Percentiles rank a stretch among this genome's conserved stretches.
phyloP scores from a whole-genome alignment of 2,888 invertebrate genomes.

The Phaonia tiefii region DNA sequence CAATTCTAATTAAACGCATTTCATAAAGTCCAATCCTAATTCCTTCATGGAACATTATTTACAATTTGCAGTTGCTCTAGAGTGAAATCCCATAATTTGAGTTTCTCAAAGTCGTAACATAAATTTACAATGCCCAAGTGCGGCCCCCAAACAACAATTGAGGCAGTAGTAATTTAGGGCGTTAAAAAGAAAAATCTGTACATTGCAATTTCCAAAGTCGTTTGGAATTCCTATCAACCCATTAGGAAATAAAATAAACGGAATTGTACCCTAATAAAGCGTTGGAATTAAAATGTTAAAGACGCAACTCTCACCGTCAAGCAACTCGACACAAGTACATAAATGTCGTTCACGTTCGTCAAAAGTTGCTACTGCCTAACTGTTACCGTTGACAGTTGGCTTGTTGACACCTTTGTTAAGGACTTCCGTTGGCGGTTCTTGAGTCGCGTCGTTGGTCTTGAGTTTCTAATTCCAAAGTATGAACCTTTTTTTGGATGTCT shows the following conservation, averaged over 20 bases:
- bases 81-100: not conserved
- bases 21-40: not conserved
- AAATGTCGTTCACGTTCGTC: constrained; percentile 8
- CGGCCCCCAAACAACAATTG: not conserved
- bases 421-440: constrained; percentile 35
- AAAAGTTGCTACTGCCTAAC: constrained; percentile 47
- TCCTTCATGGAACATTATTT: not conserved
- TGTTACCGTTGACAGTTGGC: constrained; percentile 48
- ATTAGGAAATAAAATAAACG: not conserved
- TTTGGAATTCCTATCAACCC: constrained; percentile 11
- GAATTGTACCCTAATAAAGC: constrained; percentile 3
- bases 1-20: constrained; percentile 16
- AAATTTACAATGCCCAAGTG: not conserved
- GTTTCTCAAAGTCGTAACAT: constrained; percentile 8
- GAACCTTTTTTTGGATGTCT: not conserved
- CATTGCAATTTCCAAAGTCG: not conserved
- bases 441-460: not conserved
- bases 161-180: too few species aligned
- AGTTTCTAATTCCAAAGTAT: too few species aligned
- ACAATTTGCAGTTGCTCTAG: not conserved
- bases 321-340: not conserved
- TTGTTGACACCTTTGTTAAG: constrained; percentile 55
- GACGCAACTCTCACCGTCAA: not conserved
- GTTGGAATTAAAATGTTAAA: constrained; percentile 29
- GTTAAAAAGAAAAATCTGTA: constrained; percentile 8